phyloP scores from a whole-genome alignment of 2,113 vertebrate species.

The Leptobrachium ailaonicum region DNA sequence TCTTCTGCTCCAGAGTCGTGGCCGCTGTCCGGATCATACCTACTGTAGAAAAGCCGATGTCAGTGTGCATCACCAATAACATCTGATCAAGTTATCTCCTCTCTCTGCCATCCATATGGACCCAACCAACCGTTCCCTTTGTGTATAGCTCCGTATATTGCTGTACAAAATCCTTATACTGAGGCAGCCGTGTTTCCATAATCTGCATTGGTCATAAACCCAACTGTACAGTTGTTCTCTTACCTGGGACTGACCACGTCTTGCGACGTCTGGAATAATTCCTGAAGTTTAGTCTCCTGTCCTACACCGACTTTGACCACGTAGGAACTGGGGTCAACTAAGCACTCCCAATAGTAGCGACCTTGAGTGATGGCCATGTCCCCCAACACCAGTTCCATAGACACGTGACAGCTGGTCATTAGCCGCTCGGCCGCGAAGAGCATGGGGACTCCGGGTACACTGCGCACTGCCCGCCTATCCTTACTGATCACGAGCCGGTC shows the following conservation, averaged over 20 bases:
- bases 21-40: constrained; percentile 92
- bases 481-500: constrained; percentile 89
- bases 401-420: constrained; percentile 90
- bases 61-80: background rate
- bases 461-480: constrained; percentile 89
- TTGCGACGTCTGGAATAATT: constrained; percentile 92
- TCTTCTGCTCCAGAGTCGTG: constrained; percentile 92
- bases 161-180: too few relatives aligned
- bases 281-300: constrained; percentile 88
- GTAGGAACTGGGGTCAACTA: constrained; percentile 91
- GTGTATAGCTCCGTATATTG: too few relatives aligned
- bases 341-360: constrained; percentile 95
- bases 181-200: background rate
- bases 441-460: constrained; percentile 85
- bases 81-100: too few relatives aligned
- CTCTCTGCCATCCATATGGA: too few relatives aligned
- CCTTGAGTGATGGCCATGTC: constrained; percentile 88
- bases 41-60: constrained; percentile 37
- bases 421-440: constrained; percentile 82
- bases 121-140: too few relatives aligned
- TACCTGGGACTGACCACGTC: constrained; percentile 94
- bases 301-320: constrained; percentile 94
- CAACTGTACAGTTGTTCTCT: constrained; percentile 44
- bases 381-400: constrained; percentile 84
- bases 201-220: background rate